Evolutionary conservation across 1,140 invertebrate species (phyloP).

Genomic region (Plutomurus gul): DNA sequence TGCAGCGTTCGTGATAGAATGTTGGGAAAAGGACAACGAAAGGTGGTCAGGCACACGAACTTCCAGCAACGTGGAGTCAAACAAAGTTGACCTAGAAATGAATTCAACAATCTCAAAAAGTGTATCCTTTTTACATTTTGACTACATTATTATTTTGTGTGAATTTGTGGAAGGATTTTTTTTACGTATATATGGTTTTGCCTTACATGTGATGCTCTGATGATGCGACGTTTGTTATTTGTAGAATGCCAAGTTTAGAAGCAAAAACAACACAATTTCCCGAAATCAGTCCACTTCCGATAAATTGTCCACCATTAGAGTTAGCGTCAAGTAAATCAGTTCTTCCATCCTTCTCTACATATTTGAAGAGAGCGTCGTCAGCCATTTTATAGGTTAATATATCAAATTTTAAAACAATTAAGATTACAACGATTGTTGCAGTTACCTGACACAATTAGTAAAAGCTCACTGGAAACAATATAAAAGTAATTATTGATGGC

Average conservation of each 20-base stretch:
- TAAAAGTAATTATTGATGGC: slow-evolving; percentile 24
- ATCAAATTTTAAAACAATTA: neutral
- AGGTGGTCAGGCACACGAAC: slow-evolving; percentile 48
- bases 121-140: neutral
- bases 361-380: neutral
- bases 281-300: slow-evolving; percentile 39
- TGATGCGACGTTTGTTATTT: neutral
- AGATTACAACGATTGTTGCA: neutral
- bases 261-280: slow-evolving; percentile 34
- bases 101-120: neutral
- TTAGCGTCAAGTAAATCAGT: slow-evolving; percentile 35
- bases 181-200: too few relatives aligned
- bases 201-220: neutral
- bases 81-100: neutral
- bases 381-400: neutral
- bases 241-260: slow-evolving; percentile 34
- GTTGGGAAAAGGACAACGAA: slow-evolving; percentile 44
- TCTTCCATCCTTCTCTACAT: neutral
- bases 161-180: too few relatives aligned
- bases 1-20: neutral
- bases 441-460: neutral
- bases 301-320: slow-evolving; percentile 37
- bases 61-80: slow-evolving; percentile 34
- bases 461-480: slow-evolving; percentile 37
- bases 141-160: too few relatives aligned